Evolutionary conservation across 2,113 vertebrate species (phyloP).

Genomic region (Mesitornis unicolor): DNA sequence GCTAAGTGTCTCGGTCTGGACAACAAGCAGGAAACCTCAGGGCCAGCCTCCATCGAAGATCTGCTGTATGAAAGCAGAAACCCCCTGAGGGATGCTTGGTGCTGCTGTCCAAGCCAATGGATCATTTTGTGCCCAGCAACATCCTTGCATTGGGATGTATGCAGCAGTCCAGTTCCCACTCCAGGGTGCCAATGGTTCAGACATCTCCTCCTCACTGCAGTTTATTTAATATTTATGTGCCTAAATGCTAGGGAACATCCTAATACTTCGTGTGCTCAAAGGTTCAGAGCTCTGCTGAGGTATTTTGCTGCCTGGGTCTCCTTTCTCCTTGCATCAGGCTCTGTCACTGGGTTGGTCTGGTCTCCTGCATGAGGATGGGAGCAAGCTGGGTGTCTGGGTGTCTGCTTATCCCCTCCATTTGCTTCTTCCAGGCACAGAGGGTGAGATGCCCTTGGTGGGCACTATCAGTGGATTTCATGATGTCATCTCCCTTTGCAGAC

Average conservation of each 20-base stretch:
- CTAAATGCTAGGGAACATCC: not conserved
- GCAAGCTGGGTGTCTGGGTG: not conserved
- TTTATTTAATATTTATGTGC: not conserved
- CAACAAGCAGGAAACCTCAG: not conserved
- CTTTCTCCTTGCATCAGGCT: not conserved
- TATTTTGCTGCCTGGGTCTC: not conserved
- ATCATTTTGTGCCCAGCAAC: not conserved
- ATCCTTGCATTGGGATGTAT: not conserved
- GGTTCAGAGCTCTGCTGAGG: not conserved
- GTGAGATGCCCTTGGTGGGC: not conserved
- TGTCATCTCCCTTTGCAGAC: not conserved
- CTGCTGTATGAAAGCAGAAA: not conserved
- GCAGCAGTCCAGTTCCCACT: not conserved
- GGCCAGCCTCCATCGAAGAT: not conserved
- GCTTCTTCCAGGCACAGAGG: not conserved
- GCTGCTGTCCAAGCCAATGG: not conserved
- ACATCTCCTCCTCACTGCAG: not conserved
- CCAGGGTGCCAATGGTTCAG: not conserved
- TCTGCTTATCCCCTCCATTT: not conserved
- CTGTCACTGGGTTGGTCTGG: not conserved
- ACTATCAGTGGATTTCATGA: not conserved
- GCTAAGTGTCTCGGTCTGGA: not conserved
- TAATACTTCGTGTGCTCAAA: not conserved
- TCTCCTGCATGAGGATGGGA: not conserved
- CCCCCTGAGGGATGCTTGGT: fast-evolving